phyloP scores from a whole-genome alignment of 2,888 invertebrate species.

The Julus scanicus region DNA sequence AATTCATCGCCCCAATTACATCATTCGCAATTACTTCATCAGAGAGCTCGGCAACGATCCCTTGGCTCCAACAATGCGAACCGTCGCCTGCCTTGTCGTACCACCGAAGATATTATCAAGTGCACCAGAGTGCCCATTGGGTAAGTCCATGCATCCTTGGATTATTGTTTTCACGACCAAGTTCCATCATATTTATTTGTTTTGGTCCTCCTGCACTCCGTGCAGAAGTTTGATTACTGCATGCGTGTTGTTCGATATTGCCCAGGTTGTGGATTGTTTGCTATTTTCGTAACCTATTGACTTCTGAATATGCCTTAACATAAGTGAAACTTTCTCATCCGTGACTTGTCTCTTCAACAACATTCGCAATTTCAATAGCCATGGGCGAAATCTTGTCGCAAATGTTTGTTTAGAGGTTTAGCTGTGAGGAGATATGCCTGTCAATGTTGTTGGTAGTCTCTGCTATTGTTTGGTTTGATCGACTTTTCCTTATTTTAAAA shows the following conservation, averaged over 20 bases:
- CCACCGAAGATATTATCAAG: slow-evolving; percentile 59
- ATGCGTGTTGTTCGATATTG: not conserved
- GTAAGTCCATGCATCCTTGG: slow-evolving; percentile 57
- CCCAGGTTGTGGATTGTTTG: too few species aligned
- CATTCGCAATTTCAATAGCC: not conserved
- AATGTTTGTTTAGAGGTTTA: not conserved
- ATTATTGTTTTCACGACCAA: too few species aligned
- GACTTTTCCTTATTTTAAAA: too few species aligned
- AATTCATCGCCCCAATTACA: slow-evolving; percentile 23
- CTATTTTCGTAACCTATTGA: not conserved
- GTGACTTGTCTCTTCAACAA: not conserved
- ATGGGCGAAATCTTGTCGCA: not conserved
- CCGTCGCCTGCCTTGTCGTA: slow-evolving; percentile 57
- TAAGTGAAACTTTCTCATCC: not conserved
- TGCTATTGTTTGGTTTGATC: too few species aligned
- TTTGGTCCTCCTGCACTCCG: not conserved
- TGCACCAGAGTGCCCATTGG: slow-evolving; percentile 58
- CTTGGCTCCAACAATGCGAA: slow-evolving; percentile 54
- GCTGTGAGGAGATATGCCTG: too few species aligned
- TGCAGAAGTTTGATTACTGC: not conserved
- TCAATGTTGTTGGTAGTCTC: too few species aligned
- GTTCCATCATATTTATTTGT: not conserved
- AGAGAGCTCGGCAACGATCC: slow-evolving; percentile 56
- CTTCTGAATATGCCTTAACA: not conserved
- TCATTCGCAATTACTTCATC: slow-evolving; percentile 42